Evolutionary conservation across 2,888 invertebrate genomes (phyloP), one percentile per base, ranked within the genome.

Genomic region (Caenorhabditis parvicauda): DNA sequence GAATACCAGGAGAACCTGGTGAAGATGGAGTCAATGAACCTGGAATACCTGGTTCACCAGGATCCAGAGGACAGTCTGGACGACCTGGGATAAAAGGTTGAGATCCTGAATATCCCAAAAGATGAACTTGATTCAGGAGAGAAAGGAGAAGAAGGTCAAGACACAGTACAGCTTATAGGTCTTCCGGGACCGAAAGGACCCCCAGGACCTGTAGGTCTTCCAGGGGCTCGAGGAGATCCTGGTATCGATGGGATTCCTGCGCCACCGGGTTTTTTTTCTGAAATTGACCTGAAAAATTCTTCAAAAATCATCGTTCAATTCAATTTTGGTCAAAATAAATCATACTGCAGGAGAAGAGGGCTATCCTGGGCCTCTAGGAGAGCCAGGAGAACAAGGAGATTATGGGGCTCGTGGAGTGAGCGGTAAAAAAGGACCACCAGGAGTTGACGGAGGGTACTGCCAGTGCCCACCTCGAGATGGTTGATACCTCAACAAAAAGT

Each of bases 381-480:
- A 66, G 24, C 46, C 47, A 3, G 70, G 70, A 7, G 65, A 64
- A 21, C 39, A 47, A 4, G 70, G 70, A 43, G 67, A 67, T 27
- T 63, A 64, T 28, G 70, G 70, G 1, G 41, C 57, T 6, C 52
- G 64, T 7, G 70, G 70, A n/a, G 51, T 50, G 4, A 61, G 59
- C 2, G 70, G 70, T n/a, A 50, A 63, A 48, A 45, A 54, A 45
- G 70, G 70, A 24, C 22, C 38, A n/a, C 65, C 66, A 2, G 70
- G 70, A 38, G 60, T 64, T 45, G 70, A 70, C 54, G 67, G 67
- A 6, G 70, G 66, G 2, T 70, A 70, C 42, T 70, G 70, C 28
- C 63, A 70, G 19, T 70, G 70, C 28, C 70, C 70, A 1, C 56
- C 62, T 0, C 54, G 70, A 49, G 64, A 68, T 47, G 62, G 67